Conservation (phyloP, 2,113 vertebrate genomes). For the Ochotona princeps region DNA sequence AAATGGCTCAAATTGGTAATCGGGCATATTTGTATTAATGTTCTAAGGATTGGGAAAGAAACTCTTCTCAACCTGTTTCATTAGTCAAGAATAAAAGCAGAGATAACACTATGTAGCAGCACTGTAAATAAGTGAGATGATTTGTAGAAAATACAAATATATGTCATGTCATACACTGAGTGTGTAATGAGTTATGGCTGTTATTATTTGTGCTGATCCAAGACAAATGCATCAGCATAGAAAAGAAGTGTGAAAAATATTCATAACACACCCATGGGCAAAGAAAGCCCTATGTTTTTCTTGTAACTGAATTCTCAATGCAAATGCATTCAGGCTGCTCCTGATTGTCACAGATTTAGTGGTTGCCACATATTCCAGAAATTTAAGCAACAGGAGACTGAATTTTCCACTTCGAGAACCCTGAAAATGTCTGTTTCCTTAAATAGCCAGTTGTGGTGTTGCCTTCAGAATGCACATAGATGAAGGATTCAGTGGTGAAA, state of each 20-base stretch:
- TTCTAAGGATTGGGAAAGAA: background rate
- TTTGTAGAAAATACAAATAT: background rate
- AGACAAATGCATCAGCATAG: background rate
- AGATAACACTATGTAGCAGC: background rate
- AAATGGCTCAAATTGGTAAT: background rate
- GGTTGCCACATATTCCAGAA: background rate
- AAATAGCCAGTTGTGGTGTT: background rate
- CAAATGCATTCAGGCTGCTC: background rate
- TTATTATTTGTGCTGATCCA: background rate
- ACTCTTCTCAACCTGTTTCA: background rate
- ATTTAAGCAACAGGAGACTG: background rate
- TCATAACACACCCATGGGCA: background rate
- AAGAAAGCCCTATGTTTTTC: conserved; percentile 3
- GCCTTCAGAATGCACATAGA: background rate
- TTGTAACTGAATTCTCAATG: background rate
- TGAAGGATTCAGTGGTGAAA: background rate
- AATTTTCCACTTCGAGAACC: background rate
- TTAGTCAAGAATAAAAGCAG: background rate
- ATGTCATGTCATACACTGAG: background rate
- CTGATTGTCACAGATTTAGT: background rate
- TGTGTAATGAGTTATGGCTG: background rate
- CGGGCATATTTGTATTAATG: background rate
- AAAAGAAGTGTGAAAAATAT: background rate
- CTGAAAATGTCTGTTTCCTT: background rate
- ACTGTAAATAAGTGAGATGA: background rate